Evolutionary conservation across 2,888 invertebrate species (phyloP), one percentile per base, ranked within the genome.

Genomic region (Pherbina coryleti): DNA sequence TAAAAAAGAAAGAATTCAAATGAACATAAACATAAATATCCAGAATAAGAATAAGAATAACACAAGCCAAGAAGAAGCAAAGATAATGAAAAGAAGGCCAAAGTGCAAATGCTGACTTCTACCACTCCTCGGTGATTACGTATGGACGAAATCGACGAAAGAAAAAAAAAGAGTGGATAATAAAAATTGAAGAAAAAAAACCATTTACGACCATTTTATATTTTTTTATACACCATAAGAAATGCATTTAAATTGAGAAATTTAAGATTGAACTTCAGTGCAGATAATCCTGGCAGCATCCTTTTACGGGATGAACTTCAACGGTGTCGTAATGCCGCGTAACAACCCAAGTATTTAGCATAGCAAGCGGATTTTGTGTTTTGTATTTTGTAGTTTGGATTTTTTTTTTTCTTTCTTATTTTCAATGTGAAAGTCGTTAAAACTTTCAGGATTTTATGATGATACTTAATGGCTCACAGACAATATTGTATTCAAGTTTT

Each of bases 51-150:
- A 55, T 55, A 71, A 71, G 28, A 28, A 17, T 55, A 31, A 53
- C 14, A 66, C 34, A 74, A 31, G 62, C 37, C 44, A 0, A 64
- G 17, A 19, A 34, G 64, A 64, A 62, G 51, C 19, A 66, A 34
- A 66, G 8, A n/a, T 14, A n/a, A 64, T 14, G 31, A 44, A 9
- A 37, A 37, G 44, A 11, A 64, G 74, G 64, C 44, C 74, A 64
- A 74, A 64, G 53, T 51, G 74, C 51, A 64, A 74, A 64, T 74
- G 62, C 74, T 74, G 74, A 74, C 74, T 74, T 74, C 22, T 74
- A 74, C 74, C 74, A 74, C 74, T 74, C 74, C 74, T 74, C 34
- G 49, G 22, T 64, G 74, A 74, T 74, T 74, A 62, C 37, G 14
- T 31, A 72, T 17, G 57, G 8, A 31, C 22, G 25, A 49, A 11